Conservation (phyloP, 2,888 invertebrate genomes). For the Pediacus dermestoides region DNA sequence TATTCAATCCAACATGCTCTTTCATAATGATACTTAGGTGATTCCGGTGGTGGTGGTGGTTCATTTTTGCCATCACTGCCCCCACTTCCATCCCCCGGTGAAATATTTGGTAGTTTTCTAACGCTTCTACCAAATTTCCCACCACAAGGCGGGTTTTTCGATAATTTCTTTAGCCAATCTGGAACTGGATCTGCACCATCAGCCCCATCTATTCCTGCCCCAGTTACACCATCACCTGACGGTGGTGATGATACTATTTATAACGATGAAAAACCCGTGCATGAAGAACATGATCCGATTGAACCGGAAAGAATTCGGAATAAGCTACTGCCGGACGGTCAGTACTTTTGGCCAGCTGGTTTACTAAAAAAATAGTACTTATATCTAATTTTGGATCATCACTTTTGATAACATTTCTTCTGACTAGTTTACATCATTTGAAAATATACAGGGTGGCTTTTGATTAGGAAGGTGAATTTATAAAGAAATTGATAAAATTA, state of each 20-base stretch:
- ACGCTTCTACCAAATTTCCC: neutral
- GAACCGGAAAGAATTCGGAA: too few relatives aligned
- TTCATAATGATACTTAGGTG: neutral
- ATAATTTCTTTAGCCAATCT: neutral
- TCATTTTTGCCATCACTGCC: too few relatives aligned
- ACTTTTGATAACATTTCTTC: too few relatives aligned
- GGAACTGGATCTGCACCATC: neutral
- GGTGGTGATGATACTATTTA: conserved; percentile 38
- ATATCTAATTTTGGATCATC: too few relatives aligned
- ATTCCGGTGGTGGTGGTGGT: neutral
- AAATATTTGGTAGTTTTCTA: conserved; percentile 1
- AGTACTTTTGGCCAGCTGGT: too few relatives aligned
- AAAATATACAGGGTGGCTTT: too few relatives aligned
- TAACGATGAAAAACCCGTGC: conserved; percentile 38
- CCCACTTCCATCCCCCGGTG: neutral
- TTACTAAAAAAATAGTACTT: too few relatives aligned
- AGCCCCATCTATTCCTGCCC: conserved; percentile 2
- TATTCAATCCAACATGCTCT: neutral
- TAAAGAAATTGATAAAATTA: too few relatives aligned
- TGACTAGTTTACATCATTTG: too few relatives aligned
- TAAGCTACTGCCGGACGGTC: too few relatives aligned
- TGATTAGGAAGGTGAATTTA: too few relatives aligned
- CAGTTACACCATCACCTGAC: conserved; percentile 28
- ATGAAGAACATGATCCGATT: conserved; percentile 37
- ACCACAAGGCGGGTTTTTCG: neutral